Percentiles rank a stretch among this genome's conserved stretches.
Evolutionary conservation across 2,888 invertebrate species (phyloP).

Genomic region (Tricholauxania praeusta): DNA sequence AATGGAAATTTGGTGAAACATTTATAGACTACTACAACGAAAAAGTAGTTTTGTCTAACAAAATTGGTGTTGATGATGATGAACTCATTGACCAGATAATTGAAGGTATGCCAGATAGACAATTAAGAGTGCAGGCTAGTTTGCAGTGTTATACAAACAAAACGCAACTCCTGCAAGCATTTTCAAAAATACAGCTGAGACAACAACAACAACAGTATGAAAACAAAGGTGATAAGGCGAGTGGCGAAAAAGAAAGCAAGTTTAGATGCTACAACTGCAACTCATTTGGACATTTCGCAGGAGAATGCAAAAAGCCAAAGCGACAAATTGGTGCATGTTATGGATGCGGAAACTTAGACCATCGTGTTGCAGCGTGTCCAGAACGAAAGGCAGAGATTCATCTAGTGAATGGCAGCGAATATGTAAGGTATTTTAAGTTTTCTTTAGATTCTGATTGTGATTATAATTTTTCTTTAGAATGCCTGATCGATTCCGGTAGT

Average conservation of each 20-base stretch:
- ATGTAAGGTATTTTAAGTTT: slow-evolving; percentile 19
- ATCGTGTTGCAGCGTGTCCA: too few species aligned
- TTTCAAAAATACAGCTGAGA: too few species aligned
- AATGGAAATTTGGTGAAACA: slow-evolving; percentile 22
- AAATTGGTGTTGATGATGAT: slow-evolving; percentile 30
- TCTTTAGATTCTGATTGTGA: too few species aligned
- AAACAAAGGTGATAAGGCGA: too few species aligned
- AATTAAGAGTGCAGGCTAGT: slow-evolving; percentile 31
- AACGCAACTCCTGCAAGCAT: too few species aligned
- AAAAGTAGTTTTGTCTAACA: slow-evolving; percentile 26
- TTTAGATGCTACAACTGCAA: slow-evolving; percentile 41
- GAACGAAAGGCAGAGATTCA: too few species aligned
- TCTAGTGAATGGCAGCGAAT: not conserved
- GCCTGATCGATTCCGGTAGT: too few species aligned
- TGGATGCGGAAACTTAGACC: slow-evolving; percentile 40
- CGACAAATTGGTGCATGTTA: slow-evolving; percentile 39
- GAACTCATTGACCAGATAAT: slow-evolving; percentile 38
- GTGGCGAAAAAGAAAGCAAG: too few species aligned
- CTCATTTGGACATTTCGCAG: slow-evolving; percentile 37
- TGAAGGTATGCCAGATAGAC: slow-evolving; percentile 37
- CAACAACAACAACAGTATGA: too few species aligned
- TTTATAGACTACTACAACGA: slow-evolving; percentile 32
- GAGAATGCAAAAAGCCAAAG: slow-evolving; percentile 37
- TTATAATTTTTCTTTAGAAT: too few species aligned
- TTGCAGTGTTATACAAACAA: too few species aligned